These are phyloP conservation scores for Pinna nobilis DNA, from an alignment of 1,140 invertebrate species.

Conservation along the genomic window DNA sequence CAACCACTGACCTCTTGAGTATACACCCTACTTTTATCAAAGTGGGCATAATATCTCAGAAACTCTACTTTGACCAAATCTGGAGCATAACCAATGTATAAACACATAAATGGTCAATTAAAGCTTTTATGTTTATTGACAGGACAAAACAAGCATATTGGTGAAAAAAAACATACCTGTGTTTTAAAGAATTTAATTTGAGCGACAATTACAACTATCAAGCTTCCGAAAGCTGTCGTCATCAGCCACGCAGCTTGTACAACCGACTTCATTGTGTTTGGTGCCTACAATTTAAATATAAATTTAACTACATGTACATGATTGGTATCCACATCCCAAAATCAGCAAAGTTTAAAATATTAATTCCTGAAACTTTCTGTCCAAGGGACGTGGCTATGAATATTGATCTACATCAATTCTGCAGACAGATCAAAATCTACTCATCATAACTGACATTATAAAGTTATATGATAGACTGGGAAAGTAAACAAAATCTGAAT, in stretches of 20 bases:
- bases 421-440: no score
- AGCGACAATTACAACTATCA: slow-evolving; percentile 91
- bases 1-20: no score
- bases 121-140: no score
- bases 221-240: slow-evolving; percentile 92
- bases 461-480: no score
- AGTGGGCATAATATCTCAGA: no score
- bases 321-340: background rate
- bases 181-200: slow-evolving; percentile 75
- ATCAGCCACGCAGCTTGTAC: slow-evolving; percentile 92
- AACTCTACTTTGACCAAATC: background rate
- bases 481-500: no score
- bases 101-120: no score
- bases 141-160: background rate
- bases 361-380: background rate
- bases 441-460: no score
- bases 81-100: background rate
- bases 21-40: no score
- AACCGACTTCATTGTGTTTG: slow-evolving; percentile 93
- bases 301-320: slow-evolving; percentile 40
- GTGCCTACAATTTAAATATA: slow-evolving; percentile 82
- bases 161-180: slow-evolving; percentile 50
- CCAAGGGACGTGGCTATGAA: background rate
- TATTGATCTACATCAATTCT: no score
- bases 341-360: background rate